Conservation (phyloP, 1,140 invertebrate species). For the Drosophila novamexicana region DNA sequence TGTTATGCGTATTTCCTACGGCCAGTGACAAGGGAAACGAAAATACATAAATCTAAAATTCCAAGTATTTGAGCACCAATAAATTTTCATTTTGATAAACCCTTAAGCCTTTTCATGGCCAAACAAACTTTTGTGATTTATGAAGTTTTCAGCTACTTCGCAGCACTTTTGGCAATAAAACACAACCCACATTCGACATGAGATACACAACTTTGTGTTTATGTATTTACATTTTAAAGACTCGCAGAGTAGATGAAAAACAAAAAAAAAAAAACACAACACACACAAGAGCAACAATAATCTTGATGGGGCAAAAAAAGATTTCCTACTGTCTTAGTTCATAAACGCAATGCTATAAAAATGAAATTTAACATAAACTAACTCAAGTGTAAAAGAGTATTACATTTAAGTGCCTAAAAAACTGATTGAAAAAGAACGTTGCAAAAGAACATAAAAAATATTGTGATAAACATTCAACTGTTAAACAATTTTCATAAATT, state of each 20-base stretch:
- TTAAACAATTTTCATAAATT: slow-evolving; percentile 70
- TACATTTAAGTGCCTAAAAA: slow-evolving; percentile 21
- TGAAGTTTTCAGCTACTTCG: slow-evolving; percentile 70
- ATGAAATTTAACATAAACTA: slow-evolving; percentile 43
- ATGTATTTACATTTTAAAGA: slow-evolving; percentile 73
- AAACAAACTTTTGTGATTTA: slow-evolving; percentile 81
- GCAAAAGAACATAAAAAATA: slow-evolving; percentile 26
- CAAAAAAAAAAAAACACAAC: neutral
- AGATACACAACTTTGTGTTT: slow-evolving; percentile 55
- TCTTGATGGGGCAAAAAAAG: slow-evolving; percentile 36
- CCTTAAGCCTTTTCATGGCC: slow-evolving; percentile 80
- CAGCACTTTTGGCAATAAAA: slow-evolving; percentile 74
- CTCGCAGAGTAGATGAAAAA: slow-evolving; percentile 13
- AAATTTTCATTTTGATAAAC: slow-evolving; percentile 83
- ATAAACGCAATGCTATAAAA: slow-evolving; percentile 35
- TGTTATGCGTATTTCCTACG: slow-evolving; percentile 9
- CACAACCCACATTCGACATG: slow-evolving; percentile 61
- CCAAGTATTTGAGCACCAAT: slow-evolving; percentile 69
- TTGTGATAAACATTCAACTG: slow-evolving; percentile 57
- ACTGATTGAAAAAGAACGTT: slow-evolving; percentile 43
- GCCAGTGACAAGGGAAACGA: slow-evolving; percentile 4
- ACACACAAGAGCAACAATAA: slow-evolving; percentile 13
- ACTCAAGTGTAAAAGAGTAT: slow-evolving; percentile 45
- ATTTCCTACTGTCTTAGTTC: slow-evolving; percentile 13
- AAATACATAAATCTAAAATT: slow-evolving; percentile 77